These are phyloP conservation scores for Falcunculus frontatus DNA, from an alignment of 2,113 vertebrate genomes.

Conservation along the genomic window DNA sequence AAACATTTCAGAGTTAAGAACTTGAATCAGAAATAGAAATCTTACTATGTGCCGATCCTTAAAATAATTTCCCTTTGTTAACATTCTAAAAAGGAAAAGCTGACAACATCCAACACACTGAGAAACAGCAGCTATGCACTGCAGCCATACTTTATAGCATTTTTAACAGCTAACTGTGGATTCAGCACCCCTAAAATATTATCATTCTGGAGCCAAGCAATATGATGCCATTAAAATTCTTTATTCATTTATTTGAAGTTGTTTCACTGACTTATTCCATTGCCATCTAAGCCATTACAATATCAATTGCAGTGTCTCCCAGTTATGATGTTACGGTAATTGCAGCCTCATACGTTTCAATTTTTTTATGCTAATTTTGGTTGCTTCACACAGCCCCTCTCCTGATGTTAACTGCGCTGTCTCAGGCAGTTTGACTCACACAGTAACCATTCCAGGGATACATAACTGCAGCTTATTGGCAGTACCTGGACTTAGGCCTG, in stretches of 20 bases:
- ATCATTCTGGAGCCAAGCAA: neutral
- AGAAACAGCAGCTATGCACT: neutral
- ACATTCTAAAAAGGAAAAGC: neutral
- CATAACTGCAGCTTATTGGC: neutral
- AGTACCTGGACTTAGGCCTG: neutral
- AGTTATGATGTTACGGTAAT: neutral
- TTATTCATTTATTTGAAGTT: neutral
- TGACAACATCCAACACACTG: neutral
- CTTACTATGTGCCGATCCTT: neutral
- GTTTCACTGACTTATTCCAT: slow-evolving; percentile 21
- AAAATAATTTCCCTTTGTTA: neutral
- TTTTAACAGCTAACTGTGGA: neutral
- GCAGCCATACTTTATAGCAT: neutral
- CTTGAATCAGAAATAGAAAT: neutral
- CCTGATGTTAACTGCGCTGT: neutral
- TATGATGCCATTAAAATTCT: neutral
- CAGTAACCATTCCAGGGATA: neutral
- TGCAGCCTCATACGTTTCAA: neutral
- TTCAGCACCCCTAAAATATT: neutral
- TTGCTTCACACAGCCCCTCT: neutral
- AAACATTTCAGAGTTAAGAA: neutral
- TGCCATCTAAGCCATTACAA: slow-evolving; percentile 2
- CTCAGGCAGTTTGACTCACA: neutral
- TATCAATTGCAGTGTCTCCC: neutral
- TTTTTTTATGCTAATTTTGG: slow-evolving; percentile 23